A percentile compares a stretch with the other conserved stretches of the same genome.
These are phyloP conservation scores for Tauraco erythrolophus DNA, from an alignment of 2,113 vertebrate genomes.

Conservation along the genomic window DNA sequence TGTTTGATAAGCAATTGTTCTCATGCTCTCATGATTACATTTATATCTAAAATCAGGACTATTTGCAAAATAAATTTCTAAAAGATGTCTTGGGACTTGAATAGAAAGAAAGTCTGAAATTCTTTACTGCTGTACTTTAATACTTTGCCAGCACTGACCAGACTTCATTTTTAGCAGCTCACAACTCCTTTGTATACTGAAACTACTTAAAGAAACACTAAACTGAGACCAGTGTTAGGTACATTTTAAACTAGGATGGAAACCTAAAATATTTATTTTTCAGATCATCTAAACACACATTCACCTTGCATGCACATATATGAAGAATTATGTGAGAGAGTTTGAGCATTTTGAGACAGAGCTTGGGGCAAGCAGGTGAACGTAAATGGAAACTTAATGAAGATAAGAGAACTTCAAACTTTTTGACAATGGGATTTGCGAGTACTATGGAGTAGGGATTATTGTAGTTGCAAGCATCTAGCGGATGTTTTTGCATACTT, in stretches of 20 bases:
- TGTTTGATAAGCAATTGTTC: not conserved
- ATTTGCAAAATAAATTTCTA: not conserved
- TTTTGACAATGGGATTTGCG: not conserved
- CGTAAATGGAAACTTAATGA: not conserved
- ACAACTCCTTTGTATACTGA: not conserved
- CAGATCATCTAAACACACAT: not conserved
- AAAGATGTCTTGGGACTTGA: not conserved
- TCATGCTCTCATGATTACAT: not conserved
- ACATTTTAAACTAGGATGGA: not conserved
- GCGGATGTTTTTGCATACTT: not conserved
- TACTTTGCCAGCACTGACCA: not conserved
- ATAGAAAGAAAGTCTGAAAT: not conserved
- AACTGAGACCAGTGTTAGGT: not conserved
- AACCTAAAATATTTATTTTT: not conserved
- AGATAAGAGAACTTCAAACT: not conserved
- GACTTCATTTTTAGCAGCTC: not conserved
- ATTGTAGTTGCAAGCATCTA: not conserved
- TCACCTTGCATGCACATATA: not conserved
- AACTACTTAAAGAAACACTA: not conserved
- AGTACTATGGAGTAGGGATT: not conserved
- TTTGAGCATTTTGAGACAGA: not conserved
- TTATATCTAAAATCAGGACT: not conserved
- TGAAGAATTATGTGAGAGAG: not conserved
- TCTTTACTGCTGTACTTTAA: not conserved
- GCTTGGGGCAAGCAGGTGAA: not conserved